Conservation (phyloP, 2,888 invertebrate genomes). For the Agrotis exclamationis region DNA sequence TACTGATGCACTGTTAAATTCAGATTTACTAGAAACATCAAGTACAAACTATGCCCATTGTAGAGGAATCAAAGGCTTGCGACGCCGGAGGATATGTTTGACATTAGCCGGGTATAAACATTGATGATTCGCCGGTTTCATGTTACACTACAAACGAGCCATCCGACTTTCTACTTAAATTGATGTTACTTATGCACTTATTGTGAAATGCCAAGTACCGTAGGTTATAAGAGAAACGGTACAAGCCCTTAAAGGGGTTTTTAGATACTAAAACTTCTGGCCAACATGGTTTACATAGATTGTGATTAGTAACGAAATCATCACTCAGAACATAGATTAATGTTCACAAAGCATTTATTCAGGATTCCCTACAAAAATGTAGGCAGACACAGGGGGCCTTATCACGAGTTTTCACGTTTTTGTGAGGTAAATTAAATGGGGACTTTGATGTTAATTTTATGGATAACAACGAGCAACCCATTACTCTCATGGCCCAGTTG, state of each 20-base stretch:
- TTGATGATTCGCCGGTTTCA: constrained; percentile 83
- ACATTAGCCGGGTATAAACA: constrained; percentile 86
- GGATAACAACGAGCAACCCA: too few species aligned
- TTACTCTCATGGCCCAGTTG: too few species aligned
- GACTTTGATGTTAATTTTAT: too few species aligned
- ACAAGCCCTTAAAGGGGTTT: neutral
- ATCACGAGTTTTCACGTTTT: too few species aligned
- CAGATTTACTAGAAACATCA: neutral
- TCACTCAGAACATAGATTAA: neutral
- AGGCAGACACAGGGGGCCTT: neutral
- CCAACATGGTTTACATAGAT: neutral
- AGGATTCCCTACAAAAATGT: neutral
- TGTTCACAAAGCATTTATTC: neutral
- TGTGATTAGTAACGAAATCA: neutral
- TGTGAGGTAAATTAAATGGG: too few species aligned
- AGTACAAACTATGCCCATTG: constrained; percentile 65
- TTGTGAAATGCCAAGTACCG: constrained; percentile 36
- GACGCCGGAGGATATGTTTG: constrained; percentile 84
- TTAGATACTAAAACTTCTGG: neutral
- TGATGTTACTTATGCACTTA: constrained; percentile 46
- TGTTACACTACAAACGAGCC: constrained; percentile 62
- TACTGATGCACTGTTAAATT: neutral
- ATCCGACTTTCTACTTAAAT: constrained; percentile 59
- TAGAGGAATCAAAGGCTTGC: constrained; percentile 66
- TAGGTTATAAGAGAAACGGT: constrained; percentile 4